phyloP scores from a whole-genome alignment of 2,797 vertebrate species.

The Sebastes hopkinsi region DNA sequence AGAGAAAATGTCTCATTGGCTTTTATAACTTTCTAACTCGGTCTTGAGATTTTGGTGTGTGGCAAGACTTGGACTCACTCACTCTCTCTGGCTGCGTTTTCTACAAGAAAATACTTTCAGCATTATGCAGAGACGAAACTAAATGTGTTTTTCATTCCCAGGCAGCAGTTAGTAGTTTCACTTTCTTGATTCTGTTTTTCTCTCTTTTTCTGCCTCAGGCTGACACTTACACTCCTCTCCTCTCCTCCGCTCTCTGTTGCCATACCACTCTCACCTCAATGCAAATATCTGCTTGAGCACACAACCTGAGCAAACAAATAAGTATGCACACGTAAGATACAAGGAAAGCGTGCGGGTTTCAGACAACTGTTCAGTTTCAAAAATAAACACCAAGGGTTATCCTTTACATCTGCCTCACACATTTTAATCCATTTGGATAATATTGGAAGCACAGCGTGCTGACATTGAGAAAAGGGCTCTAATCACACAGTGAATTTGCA shows the following conservation, averaged over 20 bases:
- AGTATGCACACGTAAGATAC: neutral
- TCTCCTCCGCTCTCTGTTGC: neutral
- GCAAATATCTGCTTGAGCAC: constrained; percentile 20
- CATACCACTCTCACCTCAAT: neutral
- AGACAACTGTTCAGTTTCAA: neutral
- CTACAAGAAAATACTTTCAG: neutral
- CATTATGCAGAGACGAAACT: neutral
- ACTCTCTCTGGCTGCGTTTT: neutral
- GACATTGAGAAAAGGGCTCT: neutral
- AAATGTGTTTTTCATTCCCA: neutral
- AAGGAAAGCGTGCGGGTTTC: neutral
- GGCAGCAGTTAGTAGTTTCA: neutral
- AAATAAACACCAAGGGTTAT: neutral
- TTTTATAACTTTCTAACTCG: neutral
- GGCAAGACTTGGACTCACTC: neutral
- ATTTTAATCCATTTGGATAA: neutral
- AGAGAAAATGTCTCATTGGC: neutral
- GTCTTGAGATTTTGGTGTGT: neutral
- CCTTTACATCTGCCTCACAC: neutral
- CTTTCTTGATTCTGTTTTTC: neutral
- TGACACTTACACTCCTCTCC: neutral
- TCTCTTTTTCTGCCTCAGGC: neutral
- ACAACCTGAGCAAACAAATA: constrained; percentile 8
- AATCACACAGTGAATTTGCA: neutral
- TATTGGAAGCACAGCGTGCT: neutral